Conservation (phyloP, 2,113 vertebrate genomes). For the Cochlearius cochlearius region DNA sequence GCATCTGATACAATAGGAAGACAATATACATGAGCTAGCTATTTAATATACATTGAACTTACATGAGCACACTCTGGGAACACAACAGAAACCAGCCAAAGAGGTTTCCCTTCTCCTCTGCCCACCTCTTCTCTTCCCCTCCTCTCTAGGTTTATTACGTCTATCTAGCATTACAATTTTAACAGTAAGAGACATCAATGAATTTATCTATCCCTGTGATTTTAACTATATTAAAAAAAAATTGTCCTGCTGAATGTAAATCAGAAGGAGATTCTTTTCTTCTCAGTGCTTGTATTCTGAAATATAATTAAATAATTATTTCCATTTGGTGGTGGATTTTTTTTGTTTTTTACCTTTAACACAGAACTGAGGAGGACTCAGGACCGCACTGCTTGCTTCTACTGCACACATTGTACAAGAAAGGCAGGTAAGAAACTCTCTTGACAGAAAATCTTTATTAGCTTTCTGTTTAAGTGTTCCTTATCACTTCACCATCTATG, state of each 20-base stretch:
- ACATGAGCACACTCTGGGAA: neutral
- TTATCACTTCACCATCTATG: neutral
- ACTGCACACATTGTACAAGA: neutral
- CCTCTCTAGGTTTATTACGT: neutral
- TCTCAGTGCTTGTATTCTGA: neutral
- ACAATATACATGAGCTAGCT: neutral
- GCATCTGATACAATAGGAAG: neutral
- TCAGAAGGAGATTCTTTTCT: neutral
- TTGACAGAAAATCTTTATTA: constrained; percentile 34
- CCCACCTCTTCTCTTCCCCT: neutral
- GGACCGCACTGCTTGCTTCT: neutral
- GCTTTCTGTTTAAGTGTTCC: neutral
- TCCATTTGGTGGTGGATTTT: neutral
- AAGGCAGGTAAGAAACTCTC: neutral
- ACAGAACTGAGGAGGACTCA: neutral
- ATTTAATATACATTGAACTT: neutral
- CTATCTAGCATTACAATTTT: neutral
- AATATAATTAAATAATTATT: neutral
- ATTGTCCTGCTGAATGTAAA: neutral
- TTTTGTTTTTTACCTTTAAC: neutral
- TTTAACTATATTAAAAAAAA: neutral
- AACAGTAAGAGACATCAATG: neutral
- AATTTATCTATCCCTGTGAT: neutral
- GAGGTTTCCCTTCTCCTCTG: neutral
- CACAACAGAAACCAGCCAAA: neutral